Conservation (phyloP, 1,140 invertebrate species). For the Drosophila micromelanica region DNA sequence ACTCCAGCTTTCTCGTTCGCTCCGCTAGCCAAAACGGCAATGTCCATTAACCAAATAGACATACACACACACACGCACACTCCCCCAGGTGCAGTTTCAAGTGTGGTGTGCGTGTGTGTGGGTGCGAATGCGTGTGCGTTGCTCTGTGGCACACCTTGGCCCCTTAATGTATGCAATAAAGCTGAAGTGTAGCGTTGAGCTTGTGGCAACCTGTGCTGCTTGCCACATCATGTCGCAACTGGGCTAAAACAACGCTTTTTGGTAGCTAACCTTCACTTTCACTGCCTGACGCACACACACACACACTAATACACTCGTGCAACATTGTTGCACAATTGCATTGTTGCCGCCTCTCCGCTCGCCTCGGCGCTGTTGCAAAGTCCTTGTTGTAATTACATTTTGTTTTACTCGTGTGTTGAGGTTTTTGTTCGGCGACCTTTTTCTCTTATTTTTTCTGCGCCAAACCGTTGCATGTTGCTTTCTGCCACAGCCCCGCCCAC, state of each 20-base stretch:
- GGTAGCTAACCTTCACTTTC: slow-evolving; percentile 78
- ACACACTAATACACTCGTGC: slow-evolving; percentile 25
- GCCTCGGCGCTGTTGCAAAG: slow-evolving; percentile 39
- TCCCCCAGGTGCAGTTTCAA: slow-evolving; percentile 38
- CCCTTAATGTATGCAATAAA: slow-evolving; percentile 83
- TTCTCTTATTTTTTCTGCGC: slow-evolving; percentile 1
- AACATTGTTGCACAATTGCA: slow-evolving; percentile 70
- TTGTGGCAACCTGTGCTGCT: slow-evolving; percentile 19
- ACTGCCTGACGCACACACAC: slow-evolving; percentile 38
- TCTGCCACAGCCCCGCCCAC: background rate
- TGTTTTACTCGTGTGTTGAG: slow-evolving; percentile 82
- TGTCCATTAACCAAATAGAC: slow-evolving; percentile 77
- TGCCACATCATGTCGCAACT: slow-evolving; percentile 6
- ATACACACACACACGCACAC: slow-evolving; percentile 18
- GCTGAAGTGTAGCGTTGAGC: slow-evolving; percentile 72
- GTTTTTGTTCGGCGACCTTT: slow-evolving; percentile 69
- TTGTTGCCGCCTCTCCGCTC: slow-evolving; percentile 29
- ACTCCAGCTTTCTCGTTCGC: background rate
- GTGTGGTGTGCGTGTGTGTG: slow-evolving; percentile 26
- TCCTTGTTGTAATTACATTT: slow-evolving; percentile 83
- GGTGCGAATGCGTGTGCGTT: slow-evolving; percentile 33
- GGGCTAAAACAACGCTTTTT: slow-evolving; percentile 47
- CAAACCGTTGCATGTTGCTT: background rate
- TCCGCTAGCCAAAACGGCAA: slow-evolving; percentile 59
- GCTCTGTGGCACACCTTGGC: slow-evolving; percentile 75